Conservation (phyloP, 2,888 invertebrate genomes). For the Dorcus parallelipipedus region DNA sequence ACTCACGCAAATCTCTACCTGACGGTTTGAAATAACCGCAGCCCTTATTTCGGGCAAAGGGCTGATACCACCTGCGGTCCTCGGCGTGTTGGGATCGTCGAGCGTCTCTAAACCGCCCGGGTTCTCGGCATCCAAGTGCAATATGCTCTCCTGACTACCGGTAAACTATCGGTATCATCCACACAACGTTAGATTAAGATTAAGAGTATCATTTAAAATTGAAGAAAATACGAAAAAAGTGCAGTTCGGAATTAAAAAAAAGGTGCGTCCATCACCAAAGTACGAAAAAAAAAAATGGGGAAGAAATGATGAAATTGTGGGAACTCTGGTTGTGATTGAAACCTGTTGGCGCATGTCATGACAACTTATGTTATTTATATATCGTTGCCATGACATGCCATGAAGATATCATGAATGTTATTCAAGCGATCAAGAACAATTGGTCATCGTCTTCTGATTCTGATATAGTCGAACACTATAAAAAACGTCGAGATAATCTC, state of each 20-base stretch:
- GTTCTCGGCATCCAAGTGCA: slow-evolving; percentile 68
- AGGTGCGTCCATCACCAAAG: too few relatives aligned
- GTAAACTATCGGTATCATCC: slow-evolving; percentile 59
- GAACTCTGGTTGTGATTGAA: background rate
- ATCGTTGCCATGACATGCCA: too few relatives aligned
- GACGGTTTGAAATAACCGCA: slow-evolving; percentile 40
- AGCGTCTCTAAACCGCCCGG: slow-evolving; percentile 40
- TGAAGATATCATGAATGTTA: too few relatives aligned
- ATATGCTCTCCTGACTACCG: slow-evolving; percentile 80
- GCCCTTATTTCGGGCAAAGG: slow-evolving; percentile 48
- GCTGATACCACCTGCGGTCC: slow-evolving; percentile 42
- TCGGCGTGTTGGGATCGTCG: slow-evolving; percentile 1
- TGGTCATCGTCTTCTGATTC: too few relatives aligned
- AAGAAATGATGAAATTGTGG: background rate
- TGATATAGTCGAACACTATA: too few relatives aligned
- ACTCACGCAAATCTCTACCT: slow-evolving; percentile 37
- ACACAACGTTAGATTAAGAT: background rate
- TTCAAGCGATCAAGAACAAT: too few relatives aligned
- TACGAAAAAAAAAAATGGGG: background rate
- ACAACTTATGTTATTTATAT: too few relatives aligned
- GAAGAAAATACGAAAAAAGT: too few relatives aligned
- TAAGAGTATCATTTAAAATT: too few relatives aligned
- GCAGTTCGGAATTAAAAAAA: too few relatives aligned
- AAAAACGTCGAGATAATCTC: too few relatives aligned
- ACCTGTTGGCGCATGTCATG: too few relatives aligned